Evolutionary conservation across 2,888 invertebrate species (phyloP), one percentile per base, ranked within the genome.

Genomic region (Drosophila paucipuncta): DNA sequence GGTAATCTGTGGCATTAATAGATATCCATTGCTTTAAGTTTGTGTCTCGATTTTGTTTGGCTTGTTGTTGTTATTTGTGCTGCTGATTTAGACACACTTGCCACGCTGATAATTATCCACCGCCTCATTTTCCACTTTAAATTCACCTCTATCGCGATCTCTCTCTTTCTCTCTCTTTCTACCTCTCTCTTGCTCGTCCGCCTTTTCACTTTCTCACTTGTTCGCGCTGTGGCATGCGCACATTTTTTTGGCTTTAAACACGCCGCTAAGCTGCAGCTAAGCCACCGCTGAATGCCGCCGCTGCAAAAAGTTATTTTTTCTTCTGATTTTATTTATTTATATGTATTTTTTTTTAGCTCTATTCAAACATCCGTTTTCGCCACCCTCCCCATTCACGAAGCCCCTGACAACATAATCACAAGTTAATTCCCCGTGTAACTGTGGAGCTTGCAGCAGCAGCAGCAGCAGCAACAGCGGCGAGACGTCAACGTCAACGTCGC

Each of bases 391-490:
- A 11, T 18, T 49, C 11, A 49, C 10, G 50, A 57, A 30, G 59
- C 50, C 50, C 61, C 54, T 49, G 80, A 72, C 83, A 83, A 74
- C 69, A 87, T 89, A 86, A 86, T 87, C 87, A 87, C 90, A 89
- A 90, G 88, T 82, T 87, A 90, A 90, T 87, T 82, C 90, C 70
- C 76, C 88, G 78, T 89, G 88, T 87, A 89, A 78, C 88, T 87
- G 85, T 80, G 68, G 50, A 74, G 83, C 83, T 80, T 78, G 75
- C 71, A 77, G 59, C 72, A 69, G 62, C 37, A 49, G 30, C 58
- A 67, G 22, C 16, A 28, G 0, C 18, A 11, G 39, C 13, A 28
- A 31, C 43, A 52, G 13, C 35, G 13, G 11, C 22, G 25, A 2
- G 31, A 25, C 35, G 18, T 16, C 22, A 49, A 31, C 60, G 47